Conservation (phyloP, 2,888 invertebrate species). For the Phyllotreta cruciferae region DNA sequence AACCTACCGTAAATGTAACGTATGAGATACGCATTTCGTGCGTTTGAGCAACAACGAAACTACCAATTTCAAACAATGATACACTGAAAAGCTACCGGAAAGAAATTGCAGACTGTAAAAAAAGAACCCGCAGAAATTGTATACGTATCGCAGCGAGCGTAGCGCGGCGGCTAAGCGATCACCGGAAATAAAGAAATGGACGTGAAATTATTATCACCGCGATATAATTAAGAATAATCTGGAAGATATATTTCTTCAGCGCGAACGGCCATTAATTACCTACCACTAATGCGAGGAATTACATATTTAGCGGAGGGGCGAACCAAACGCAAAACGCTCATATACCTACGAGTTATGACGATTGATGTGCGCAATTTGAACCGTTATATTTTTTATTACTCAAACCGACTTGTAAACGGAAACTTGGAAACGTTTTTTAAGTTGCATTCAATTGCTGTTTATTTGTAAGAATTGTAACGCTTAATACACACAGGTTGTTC, state of each 20-base stretch:
- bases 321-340: not conserved
- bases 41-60: conserved; percentile 12
- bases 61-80: conserved; percentile 17
- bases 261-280: conserved; percentile 21
- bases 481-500: not conserved
- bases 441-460: not conserved
- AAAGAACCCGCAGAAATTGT: conserved; percentile 21
- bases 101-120: conserved; percentile 25
- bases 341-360: not conserved
- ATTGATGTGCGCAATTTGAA: not conserved
- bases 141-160: conserved; percentile 2
- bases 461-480: not conserved
- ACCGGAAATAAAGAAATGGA: conserved; percentile 29
- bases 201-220: conserved; percentile 24
- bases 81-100: conserved; percentile 24
- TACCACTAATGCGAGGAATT: conserved; percentile 22
- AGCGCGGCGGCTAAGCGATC: conserved; percentile 4
- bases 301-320: conserved; percentile 11
- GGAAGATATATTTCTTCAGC: conserved; percentile 14
- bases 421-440: conserved; percentile 6
- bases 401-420: not conserved
- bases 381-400: conserved; percentile 3
- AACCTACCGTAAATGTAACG: no score
- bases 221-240: conserved; percentile 27
- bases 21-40: not conserved